Evolutionary conservation across 2,888 invertebrate genomes (phyloP).

Genomic region (Bimastos eiseni): DNA sequence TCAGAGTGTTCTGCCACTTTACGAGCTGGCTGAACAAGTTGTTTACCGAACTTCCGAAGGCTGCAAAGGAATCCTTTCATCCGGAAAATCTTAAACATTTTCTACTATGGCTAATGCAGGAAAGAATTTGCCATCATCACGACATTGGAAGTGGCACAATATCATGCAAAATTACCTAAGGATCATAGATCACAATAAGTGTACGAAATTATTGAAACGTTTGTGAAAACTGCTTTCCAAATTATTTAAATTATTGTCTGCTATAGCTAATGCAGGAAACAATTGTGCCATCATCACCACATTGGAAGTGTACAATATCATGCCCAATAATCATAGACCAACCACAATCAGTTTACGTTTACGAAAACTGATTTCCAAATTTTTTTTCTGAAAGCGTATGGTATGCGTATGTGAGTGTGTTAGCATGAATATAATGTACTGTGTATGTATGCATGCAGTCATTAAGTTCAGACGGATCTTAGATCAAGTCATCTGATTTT

Average conservation of each 20-base stretch:
- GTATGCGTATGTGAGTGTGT: too few relatives aligned
- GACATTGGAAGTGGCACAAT: background rate
- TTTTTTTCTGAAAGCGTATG: background rate
- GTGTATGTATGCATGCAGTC: too few relatives aligned
- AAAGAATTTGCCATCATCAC: background rate
- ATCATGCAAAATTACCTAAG: background rate
- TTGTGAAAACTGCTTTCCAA: background rate
- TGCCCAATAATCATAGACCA: too few relatives aligned
- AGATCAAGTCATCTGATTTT: too few relatives aligned
- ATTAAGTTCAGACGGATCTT: too few relatives aligned
- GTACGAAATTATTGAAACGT: background rate
- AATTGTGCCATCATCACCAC: too few relatives aligned
- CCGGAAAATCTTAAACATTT: background rate
- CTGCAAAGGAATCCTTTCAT: slow-evolving; percentile 7
- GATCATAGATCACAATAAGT: background rate
- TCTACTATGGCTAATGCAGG: background rate
- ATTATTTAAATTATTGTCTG: too few relatives aligned
- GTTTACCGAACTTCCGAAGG: slow-evolving; percentile 16
- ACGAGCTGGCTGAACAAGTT: slow-evolving; percentile 2
- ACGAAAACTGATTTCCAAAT: too few relatives aligned
- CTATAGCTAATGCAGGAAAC: too few relatives aligned
- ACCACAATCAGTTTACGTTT: too few relatives aligned
- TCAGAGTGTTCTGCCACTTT: background rate
- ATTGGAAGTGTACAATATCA: too few relatives aligned
- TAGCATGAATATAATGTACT: too few relatives aligned